Base-by-base conservation (phyloP, 2,797 vertebrate species). In the Hapalemur alaotrensis region DNA sequence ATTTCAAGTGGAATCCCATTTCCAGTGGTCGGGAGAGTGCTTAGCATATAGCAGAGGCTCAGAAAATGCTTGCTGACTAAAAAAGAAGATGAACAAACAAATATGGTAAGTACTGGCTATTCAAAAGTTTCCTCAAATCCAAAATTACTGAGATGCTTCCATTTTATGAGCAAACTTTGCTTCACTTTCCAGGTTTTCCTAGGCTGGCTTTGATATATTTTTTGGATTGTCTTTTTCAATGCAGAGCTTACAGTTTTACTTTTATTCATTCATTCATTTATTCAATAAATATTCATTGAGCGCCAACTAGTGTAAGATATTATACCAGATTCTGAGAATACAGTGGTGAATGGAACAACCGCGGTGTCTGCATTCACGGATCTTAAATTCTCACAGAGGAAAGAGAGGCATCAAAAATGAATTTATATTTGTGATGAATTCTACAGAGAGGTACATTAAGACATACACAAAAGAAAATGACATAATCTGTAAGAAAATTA, bases 341-440 rank as follows among this genome's bases (percentile, higher is more conserved):
- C 2, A 22, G 10, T n/a, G 28, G 4, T 23, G n/a, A 41, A 50
- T 13, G 5, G 7, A 32, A 17, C 23, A 41, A n/a, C 1, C 2
- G 15, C 20, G 6, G 35, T 15, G 28, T 32, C 7, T 11, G 2
- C 20, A 5, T 41, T 59, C 25, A 22, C 13, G 8, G 4, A 10
- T 84, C 17, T 50, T 59, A 38, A 23, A 54, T 72, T 76, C 18
- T 70, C 80, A 32, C 28, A 80, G 25, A 86, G 23, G 22, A 61
- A 52, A 61, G 9, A 57, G 25, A 54, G 9, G 0, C 14, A 63
- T 28, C 48, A 8, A 25, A 59, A 59, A 65, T n/a, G 15, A 65
- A 65, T 65, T 65, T 65, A 65, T n/a, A 15, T 65, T 65, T n/a
- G 32, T 65, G 63, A 17, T 18, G 32, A 79, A 28, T 52, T 32